Evolutionary conservation across 2,888 invertebrate species (phyloP).

Genomic region (Netelia inedita): DNA sequence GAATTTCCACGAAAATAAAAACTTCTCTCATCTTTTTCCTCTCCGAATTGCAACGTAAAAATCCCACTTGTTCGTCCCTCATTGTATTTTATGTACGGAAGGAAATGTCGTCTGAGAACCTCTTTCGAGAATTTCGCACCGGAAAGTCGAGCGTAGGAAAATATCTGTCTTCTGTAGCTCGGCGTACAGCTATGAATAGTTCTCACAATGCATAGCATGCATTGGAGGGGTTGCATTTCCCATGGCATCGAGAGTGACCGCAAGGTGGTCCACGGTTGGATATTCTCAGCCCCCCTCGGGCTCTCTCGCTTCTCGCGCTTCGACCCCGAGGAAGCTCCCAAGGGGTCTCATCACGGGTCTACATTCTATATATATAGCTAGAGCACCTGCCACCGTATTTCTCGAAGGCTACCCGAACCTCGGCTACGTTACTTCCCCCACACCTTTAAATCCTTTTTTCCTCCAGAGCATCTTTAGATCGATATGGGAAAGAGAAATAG

Average conservation of each 20-base stretch:
- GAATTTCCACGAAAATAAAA: slow-evolving; percentile 53
- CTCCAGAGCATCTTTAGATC: not conserved
- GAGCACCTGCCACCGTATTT: slow-evolving; percentile 56
- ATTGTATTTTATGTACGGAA: slow-evolving; percentile 52
- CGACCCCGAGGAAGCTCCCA: slow-evolving; percentile 58
- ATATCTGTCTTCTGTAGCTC: slow-evolving; percentile 27
- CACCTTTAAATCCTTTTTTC: slow-evolving; percentile 46
- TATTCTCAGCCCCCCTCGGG: slow-evolving; percentile 78
- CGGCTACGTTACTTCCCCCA: slow-evolving; percentile 8
- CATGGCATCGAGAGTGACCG: slow-evolving; percentile 79
- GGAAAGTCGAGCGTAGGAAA: slow-evolving; percentile 38
- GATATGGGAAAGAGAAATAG: not conserved
- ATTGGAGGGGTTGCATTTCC: slow-evolving; percentile 80
- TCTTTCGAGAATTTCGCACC: slow-evolving; percentile 55
- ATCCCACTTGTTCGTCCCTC: slow-evolving; percentile 18
- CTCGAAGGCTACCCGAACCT: slow-evolving; percentile 12
- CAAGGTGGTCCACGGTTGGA: slow-evolving; percentile 80
- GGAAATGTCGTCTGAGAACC: slow-evolving; percentile 55
- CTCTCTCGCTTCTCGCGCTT: slow-evolving; percentile 51
- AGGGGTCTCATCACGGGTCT: slow-evolving; percentile 57
- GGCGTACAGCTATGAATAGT: slow-evolving; percentile 11
- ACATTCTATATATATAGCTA: not conserved
- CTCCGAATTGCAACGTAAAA: slow-evolving; percentile 30
- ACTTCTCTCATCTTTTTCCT: not conserved
- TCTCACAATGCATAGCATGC: slow-evolving; percentile 46